These are phyloP conservation scores for Pollimyrus isidori DNA, from an alignment of 2,113 vertebrate genomes.

Conservation along the genomic window DNA sequence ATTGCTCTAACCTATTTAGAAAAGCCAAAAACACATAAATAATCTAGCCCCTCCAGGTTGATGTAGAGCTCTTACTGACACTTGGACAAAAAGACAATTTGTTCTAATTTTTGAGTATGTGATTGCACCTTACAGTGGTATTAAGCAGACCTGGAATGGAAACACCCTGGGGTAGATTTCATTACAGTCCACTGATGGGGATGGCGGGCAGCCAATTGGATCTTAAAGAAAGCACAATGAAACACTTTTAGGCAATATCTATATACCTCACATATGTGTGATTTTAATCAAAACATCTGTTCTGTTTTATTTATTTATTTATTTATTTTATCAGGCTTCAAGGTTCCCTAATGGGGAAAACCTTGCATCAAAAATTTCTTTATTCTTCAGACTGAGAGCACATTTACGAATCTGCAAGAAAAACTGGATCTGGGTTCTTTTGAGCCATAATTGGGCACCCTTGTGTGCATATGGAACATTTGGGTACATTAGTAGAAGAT, in stretches of 20 bases:
- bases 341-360: conserved; percentile 16
- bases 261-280: not conserved
- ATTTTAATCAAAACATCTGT: not conserved
- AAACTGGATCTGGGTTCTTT: conserved; percentile 12
- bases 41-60: conserved; percentile 27
- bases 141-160: conserved; percentile 7
- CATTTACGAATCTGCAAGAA: conserved; percentile 33
- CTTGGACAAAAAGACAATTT: conserved; percentile 28
- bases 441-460: conserved; percentile 17
- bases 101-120: conserved; percentile 21
- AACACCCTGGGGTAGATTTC: not conserved
- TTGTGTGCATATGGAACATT: not conserved
- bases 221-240: not conserved
- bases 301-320: not conserved
- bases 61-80: conserved; percentile 29
- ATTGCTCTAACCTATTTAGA: conserved; percentile 33
- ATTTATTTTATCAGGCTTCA: not conserved
- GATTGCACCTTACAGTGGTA: conserved; percentile 29
- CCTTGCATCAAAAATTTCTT: not conserved
- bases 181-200: not conserved
- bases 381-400: conserved; percentile 34
- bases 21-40: conserved; percentile 29
- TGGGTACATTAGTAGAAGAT: not conserved
- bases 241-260: not conserved
- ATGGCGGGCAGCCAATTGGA: not conserved